phyloP scores from a whole-genome alignment of 2,113 vertebrate genomes.

The Myrmecobius fasciatus region DNA sequence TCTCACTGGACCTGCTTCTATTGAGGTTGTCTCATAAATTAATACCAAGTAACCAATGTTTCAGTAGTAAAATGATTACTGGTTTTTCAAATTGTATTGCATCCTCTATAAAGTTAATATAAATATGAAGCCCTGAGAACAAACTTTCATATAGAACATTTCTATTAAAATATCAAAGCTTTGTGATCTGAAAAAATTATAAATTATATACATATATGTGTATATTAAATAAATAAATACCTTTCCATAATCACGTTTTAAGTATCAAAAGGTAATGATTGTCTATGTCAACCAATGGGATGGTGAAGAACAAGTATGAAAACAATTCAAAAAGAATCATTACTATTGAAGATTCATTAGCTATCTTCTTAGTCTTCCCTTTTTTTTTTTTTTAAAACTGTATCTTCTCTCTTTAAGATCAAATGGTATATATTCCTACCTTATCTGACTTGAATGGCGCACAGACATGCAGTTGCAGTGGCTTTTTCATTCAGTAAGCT shows the following conservation, averaged over 20 bases:
- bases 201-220: constrained; percentile 24
- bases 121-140: constrained; percentile 79
- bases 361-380: background rate
- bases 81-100: constrained; percentile 48
- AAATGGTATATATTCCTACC: background rate
- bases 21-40: background rate
- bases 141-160: constrained; percentile 60
- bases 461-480: background rate
- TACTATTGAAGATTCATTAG: accelerated
- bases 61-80: constrained; percentile 46
- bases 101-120: constrained; percentile 39
- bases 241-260: constrained; percentile 38
- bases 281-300: constrained; percentile 27
- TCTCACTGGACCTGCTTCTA: background rate
- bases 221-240: constrained; percentile 67
- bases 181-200: constrained; percentile 54
- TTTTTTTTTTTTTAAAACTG: too few relatives aligned
- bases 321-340: background rate
- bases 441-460: accelerated
- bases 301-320: constrained; percentile 12
- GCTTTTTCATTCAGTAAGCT: background rate
- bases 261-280: constrained; percentile 54
- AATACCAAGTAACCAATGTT: constrained; percentile 49
- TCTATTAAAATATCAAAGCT: constrained; percentile 63
- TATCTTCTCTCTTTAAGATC: background rate